Percentiles rank a stretch among this genome's conserved stretches.
Conservation (phyloP, 2,113 vertebrate species). For the Patagioenas fasciata region DNA sequence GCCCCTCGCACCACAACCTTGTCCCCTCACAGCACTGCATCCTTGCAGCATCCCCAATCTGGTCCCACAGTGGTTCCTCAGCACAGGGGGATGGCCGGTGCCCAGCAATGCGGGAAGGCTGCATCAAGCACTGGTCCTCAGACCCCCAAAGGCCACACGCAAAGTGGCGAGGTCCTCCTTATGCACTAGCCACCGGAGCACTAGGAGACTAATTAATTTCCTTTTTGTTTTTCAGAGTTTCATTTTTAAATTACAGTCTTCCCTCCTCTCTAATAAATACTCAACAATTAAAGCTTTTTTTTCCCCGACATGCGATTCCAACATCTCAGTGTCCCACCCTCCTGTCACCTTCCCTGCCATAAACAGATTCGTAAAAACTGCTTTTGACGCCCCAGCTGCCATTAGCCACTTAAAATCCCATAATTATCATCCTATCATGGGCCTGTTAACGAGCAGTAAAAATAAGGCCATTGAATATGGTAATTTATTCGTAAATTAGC, state of each 20-base stretch:
- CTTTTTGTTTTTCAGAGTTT: constrained; percentile 80
- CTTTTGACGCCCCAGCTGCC: constrained; percentile 87
- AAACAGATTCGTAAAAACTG: constrained; percentile 86
- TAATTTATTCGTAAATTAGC: constrained; percentile 96
- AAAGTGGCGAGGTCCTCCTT: neutral
- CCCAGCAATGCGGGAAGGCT: rapidly evolving
- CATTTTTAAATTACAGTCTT: constrained; percentile 82
- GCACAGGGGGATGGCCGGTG: rapidly evolving
- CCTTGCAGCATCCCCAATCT: rapidly evolving
- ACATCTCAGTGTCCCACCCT: constrained; percentile 80
- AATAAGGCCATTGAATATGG: constrained; percentile 98
- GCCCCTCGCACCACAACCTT: no score
- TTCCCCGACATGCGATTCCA: constrained; percentile 81
- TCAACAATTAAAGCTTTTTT: constrained; percentile 84
- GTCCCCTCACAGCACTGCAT: neutral
- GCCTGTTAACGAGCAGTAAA: constrained; percentile 94
- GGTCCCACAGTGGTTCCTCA: rapidly evolving
- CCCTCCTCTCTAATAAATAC: constrained; percentile 85
- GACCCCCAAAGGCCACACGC: neutral
- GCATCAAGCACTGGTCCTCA: rapidly evolving
- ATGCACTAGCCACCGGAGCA: constrained; percentile 28
- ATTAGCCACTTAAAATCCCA: constrained; percentile 90
- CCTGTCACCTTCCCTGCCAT: constrained; percentile 83
- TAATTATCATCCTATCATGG: constrained; percentile 97
- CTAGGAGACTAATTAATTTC: constrained; percentile 74